Base-by-base conservation (phyloP, 2,888 invertebrate genomes). In the Temnothorax ravouxi region DNA sequence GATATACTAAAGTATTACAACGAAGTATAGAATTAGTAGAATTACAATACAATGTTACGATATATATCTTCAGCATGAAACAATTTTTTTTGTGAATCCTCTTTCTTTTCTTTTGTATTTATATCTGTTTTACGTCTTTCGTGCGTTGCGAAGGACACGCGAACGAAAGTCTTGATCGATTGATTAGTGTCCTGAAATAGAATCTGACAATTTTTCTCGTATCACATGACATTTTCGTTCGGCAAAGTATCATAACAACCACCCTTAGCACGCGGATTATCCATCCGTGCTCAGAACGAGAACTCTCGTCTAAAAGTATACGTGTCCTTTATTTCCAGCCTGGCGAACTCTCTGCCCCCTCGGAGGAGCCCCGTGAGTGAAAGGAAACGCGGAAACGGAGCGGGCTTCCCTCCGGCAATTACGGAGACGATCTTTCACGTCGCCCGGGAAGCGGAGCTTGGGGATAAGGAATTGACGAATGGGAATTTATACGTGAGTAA, bases 341-440 rank as follows among this genome's bases (percentile, higher is more conserved):
- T 71, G 79, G 56, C 62, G 83, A 86, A 18, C 80, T 88, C 75
- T 64, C 21, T 29, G 29, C 29, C 44, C 52, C n/a, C 66, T 15
- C 44, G 47, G 15, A 59, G 79, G 59, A 61, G 38, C 61, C 38
- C 72, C 59, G 71, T 56, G 62, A 52, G 56, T 18, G 50, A 52
- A 71, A 52, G 47, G 69, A 50, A 56, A 76, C 50, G 21, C 64
- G 59, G 44, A 67, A 52, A 72, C 61, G 56, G 71, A 76, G 74
- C 41, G 85, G 71, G 75, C 79, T 89, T 76, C 84, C 81, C 81
- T 71, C 66, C 77, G 84, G 84, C 88, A 86, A 89, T 89, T 87
- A 89, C 84, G 82, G 64, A 71, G 82, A 66, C 88, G 89, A 89
- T 89, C 83, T 85, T 86, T 84, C 83, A 83, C 83, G 84, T 89